phyloP scores from a whole-genome alignment of 2,113 vertebrate genomes.

The Psammodynastes pulverulentus region DNA sequence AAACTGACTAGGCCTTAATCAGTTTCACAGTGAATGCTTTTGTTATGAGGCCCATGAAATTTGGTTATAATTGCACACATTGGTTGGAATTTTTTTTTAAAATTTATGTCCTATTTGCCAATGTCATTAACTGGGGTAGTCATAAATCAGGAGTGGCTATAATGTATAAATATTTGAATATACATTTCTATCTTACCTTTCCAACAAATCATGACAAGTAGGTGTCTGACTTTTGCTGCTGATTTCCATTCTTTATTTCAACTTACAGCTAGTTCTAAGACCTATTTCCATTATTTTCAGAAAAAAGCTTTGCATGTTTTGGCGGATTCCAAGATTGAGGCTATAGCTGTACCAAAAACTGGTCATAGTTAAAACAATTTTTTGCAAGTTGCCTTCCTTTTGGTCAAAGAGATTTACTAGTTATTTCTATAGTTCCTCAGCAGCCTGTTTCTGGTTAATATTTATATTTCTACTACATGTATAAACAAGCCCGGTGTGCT shows the following conservation, averaged over 20 bases:
- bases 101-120: background rate
- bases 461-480: background rate
- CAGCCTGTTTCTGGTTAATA: background rate
- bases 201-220: background rate
- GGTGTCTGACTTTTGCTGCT: background rate
- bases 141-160: background rate
- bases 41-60: background rate
- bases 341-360: background rate
- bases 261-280: background rate
- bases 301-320: background rate
- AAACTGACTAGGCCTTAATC: background rate
- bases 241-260: background rate
- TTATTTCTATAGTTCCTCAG: background rate
- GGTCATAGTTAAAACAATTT: background rate
- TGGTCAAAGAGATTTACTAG: background rate
- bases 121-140: background rate
- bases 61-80: background rate
- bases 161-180: background rate
- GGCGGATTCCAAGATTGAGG: background rate
- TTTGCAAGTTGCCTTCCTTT: background rate
- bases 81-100: background rate
- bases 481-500: background rate
- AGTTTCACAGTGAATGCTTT: background rate
- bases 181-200: background rate
- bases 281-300: background rate